These are phyloP conservation scores for Tragelaphus strepsiceros DNA, from an alignment of 2,113 vertebrate genomes.

Conservation along the genomic window DNA sequence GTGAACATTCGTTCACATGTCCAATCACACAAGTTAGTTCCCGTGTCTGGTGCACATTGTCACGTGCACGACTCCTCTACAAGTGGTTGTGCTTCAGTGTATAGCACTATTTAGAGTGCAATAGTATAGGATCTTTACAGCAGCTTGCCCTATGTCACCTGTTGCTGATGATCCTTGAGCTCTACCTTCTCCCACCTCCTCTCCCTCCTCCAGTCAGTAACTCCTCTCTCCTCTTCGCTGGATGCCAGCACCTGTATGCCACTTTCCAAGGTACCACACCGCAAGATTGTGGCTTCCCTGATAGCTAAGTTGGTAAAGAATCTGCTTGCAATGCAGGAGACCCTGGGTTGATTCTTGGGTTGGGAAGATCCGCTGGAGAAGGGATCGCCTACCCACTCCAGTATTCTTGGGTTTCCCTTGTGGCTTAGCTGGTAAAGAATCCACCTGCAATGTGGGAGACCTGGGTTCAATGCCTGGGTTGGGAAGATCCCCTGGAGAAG, in stretches of 20 bases:
- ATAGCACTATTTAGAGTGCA: neutral
- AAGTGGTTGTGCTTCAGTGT: neutral
- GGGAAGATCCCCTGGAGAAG: neutral
- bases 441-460: neutral
- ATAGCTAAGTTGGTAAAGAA: neutral
- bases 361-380: neutral
- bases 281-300: neutral
- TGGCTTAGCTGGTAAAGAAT: neutral
- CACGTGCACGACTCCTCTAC: neutral
- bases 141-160: neutral
- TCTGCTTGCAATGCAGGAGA: neutral
- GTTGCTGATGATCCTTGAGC: neutral
- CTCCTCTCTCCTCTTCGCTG: neutral
- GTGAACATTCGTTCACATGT: neutral
- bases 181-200: neutral
- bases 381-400: neutral
- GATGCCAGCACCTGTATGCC: neutral
- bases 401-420: neutral
- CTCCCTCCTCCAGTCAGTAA: neutral
- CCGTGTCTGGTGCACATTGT: fast-evolving
- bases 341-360: neutral
- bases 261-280: neutral
- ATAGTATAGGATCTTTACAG: neutral
- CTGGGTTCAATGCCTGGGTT: neutral
- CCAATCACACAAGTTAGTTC: neutral